Conservation (phyloP, 2,113 vertebrate genomes). For the Hemicordylus capensis region DNA sequence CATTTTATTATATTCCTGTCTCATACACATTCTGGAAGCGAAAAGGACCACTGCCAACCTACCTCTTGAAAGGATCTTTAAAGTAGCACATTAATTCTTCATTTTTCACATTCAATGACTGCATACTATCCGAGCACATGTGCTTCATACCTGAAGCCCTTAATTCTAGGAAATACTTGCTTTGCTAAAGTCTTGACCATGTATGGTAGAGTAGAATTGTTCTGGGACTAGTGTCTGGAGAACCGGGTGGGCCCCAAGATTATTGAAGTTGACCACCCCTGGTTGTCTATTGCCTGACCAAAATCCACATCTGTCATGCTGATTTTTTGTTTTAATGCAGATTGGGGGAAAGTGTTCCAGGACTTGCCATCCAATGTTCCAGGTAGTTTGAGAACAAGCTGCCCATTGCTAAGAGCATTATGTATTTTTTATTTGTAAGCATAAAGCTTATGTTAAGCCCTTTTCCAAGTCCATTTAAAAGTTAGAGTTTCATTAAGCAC, state of each 20-base stretch:
- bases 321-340: rapidly evolving
- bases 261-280: too few species aligned
- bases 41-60: background rate
- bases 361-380: background rate
- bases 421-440: conserved; percentile 20
- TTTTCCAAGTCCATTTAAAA: conserved; percentile 17
- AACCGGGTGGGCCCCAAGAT: background rate
- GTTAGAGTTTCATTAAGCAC: conserved; percentile 31
- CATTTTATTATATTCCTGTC: background rate
- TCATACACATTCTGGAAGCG: background rate
- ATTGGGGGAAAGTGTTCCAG: background rate
- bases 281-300: too few species aligned
- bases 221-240: background rate
- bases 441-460: background rate
- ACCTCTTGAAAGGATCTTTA: background rate
- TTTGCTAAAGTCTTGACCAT: background rate
- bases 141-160: background rate
- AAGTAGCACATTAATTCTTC: background rate
- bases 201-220: background rate
- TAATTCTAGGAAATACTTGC: background rate
- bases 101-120: background rate
- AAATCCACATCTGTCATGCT: rapidly evolving
- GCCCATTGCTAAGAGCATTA: background rate
- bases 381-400: background rate
- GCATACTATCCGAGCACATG: background rate